Evolutionary conservation across 1,140 invertebrate genomes (phyloP).

Genomic region (Conus ventricosus): DNA sequence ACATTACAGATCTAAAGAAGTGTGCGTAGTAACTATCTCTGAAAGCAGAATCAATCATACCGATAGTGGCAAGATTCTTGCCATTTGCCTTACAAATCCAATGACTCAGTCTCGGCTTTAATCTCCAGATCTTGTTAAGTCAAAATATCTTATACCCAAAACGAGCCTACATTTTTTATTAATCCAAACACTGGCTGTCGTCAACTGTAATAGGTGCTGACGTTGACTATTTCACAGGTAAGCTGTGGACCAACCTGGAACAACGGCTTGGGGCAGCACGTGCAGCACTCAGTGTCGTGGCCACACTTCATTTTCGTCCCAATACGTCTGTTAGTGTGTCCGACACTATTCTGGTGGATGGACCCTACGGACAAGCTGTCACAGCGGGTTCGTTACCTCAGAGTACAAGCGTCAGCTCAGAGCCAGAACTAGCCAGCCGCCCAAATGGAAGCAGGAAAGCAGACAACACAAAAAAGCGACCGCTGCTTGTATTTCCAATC

Average conservation of each 20-base stretch:
- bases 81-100: too few relatives aligned
- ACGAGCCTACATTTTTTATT: too few relatives aligned
- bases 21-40: too few relatives aligned
- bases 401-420: background rate
- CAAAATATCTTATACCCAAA: too few relatives aligned
- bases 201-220: background rate
- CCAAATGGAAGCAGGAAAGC: background rate
- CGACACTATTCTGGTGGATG: constrained; percentile 9
- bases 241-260: background rate
- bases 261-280: background rate
- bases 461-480: background rate
- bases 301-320: constrained; percentile 10
- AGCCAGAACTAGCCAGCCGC: background rate
- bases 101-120: too few relatives aligned
- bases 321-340: background rate
- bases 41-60: too few relatives aligned
- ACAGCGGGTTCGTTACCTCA: background rate
- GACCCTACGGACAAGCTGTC: background rate
- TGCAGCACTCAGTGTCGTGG: background rate
- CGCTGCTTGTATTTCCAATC: background rate
- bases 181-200: too few relatives aligned
- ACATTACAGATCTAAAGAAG: too few relatives aligned
- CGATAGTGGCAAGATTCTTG: too few relatives aligned
- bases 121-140: too few relatives aligned
- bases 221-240: background rate